Evolutionary conservation across 1,140 invertebrate species (phyloP), one percentile per base, ranked within the genome.

Genomic region (Sycophaga agraensis): DNA sequence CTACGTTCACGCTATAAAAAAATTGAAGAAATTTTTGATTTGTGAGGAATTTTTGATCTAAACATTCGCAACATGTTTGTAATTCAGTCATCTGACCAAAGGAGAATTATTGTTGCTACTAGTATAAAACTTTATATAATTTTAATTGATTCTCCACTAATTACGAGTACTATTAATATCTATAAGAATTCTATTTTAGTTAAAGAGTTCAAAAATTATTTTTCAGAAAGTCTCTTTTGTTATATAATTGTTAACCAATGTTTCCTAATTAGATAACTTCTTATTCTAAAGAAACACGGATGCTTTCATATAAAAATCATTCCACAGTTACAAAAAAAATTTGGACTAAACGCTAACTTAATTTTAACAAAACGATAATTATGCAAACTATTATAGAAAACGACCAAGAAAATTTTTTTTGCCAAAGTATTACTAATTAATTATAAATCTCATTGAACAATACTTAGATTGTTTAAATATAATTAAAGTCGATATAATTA

Each of bases 291-390:
- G n/a, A 4, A n/a, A 7, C 22, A 48, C n/a, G 16, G 5, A n/a
- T 26, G 9, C 12, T 24, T 2, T 21, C 19, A 21, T 9, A 45
- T 56, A 22, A 56, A 22, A 49, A 58, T 58, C 45, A 58, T 58
- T 58, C 45, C 54, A 57, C 26, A 17, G 28, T 4, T 12, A 53
- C 16, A 21, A 24, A 49, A 56, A 14, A 45, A 46, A 40, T 53
- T 49, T 31, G 24, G n/a, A 2, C 37, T 37, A 45, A 55, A 43
- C 26, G 21, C 2, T 45, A 45, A 9, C n/a, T 11, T 39, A 34
- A 31, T 34, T 55, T 43, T 55, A 26, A 55, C 0, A 22, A 35
- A n/a, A n/a, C n/a, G n/a, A n/a, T n/a, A n/a, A n/a, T n/a, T n/a
- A n/a, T n/a, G n/a, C n/a, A n/a, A 51, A 19, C 2, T 51, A 37